These are phyloP conservation scores for Collichthys lucidus DNA, from an alignment of 2,113 vertebrate genomes.

Conservation along the genomic window DNA sequence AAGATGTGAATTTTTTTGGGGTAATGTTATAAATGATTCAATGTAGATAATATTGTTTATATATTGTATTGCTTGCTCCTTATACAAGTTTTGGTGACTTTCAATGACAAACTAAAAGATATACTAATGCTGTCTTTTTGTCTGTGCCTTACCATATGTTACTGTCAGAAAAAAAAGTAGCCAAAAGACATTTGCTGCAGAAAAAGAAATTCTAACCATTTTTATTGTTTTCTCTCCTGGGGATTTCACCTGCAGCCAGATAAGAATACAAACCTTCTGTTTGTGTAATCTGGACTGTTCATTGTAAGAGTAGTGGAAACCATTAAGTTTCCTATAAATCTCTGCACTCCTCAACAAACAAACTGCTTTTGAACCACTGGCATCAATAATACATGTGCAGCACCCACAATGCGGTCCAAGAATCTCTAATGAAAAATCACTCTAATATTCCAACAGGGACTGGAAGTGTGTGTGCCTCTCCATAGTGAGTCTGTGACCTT, in stretches of 20 bases:
- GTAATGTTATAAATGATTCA: not conserved
- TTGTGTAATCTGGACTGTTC: constrained; percentile 40
- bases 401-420: constrained; percentile 34
- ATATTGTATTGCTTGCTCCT: not conserved
- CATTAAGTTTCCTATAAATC: constrained; percentile 56
- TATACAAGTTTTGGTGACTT: not conserved
- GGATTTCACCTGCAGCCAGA: constrained; percentile 43
- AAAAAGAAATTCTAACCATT: constrained; percentile 16
- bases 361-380: constrained; percentile 51
- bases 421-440: constrained; percentile 54
- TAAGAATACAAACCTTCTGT: constrained; percentile 40
- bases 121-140: not conserved
- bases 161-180: not conserved
- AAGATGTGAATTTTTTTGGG: constrained; percentile 1
- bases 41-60: not conserved
- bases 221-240: constrained; percentile 46
- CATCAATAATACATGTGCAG: constrained; percentile 65
- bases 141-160: not conserved
- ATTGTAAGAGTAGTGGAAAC: constrained; percentile 47
- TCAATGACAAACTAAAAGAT: not conserved
- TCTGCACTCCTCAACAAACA: constrained; percentile 45
- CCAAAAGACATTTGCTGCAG: constrained; percentile 9
- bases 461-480: not conserved
- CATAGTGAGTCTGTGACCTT: constrained; percentile 5
- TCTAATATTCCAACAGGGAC: constrained; percentile 46